Base-by-base conservation (phyloP, 2,888 invertebrate species). In the Drosophila lutescens region DNA sequence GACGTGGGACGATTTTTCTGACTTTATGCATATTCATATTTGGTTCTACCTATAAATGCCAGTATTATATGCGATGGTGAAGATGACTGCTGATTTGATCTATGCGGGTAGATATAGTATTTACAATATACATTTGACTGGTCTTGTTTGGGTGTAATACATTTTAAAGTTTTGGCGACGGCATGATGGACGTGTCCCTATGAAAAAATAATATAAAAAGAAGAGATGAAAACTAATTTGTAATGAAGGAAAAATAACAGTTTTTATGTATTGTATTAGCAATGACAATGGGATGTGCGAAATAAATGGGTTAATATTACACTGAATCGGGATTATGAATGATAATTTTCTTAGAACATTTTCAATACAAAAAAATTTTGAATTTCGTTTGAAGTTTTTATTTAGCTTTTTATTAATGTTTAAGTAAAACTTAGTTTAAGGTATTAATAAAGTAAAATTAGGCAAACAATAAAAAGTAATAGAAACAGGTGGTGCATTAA, bases 161-260 rank as follows among this genome's bases (percentile, higher is more conserved):
- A 86, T 77, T 76, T 90, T 89, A 90, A 60, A 90, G 90, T 88
- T 90, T 90, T 87, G 90, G 90, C 88, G 89, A 77, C 86, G 90
- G 88, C 90, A 88, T 76, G 83, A 84, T 82, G 80, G 77, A 84
- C 78, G 89, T 88, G 59, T 89, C 88, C 87, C 90, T 90, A 88
- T 84, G 80, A 72, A 75, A 75, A 84, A 81, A 83, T 82, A 85
- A 88, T 85, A 82, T 84, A 79, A 83, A 60, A 71, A 89, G 74
- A 78, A 88, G 72, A 89, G 77, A 81, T 87, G 82, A 89, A 85
- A 76, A 82, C 78, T 47, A 77, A 83, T 69, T 79, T 79, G 54
- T 59, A 65, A 75, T 77, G 76, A 68, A 79, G 79, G 74, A 78
- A 79, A 79, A 79, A 60, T 74, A 80, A 81, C 12, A 20, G 77